Percentiles rank a stretch among this genome's conserved stretches.
Evolutionary conservation across 2,888 invertebrate genomes (phyloP).

Genomic region (Trachelus iudaicus): DNA sequence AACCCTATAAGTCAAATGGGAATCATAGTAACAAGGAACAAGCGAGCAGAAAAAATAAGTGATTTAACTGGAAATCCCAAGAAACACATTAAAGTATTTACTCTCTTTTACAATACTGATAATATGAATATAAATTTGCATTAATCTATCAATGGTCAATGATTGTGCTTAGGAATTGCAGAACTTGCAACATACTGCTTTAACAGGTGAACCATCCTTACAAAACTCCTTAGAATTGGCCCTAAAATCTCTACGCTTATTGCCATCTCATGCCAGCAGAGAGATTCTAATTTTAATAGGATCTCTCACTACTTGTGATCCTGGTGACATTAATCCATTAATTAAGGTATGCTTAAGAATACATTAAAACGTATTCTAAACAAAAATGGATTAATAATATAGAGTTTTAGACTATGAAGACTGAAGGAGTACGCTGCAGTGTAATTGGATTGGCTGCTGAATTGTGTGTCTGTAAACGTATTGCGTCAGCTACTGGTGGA

Average conservation of each 20-base stretch:
- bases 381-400: background rate
- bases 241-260: conserved; percentile 81
- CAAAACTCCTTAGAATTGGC: conserved; percentile 96
- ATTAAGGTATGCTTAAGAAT: conserved; percentile 71
- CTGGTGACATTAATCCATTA: conserved; percentile 88
- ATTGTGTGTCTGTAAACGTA: conserved; percentile 87
- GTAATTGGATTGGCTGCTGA: conserved; percentile 97
- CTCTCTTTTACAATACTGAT: background rate
- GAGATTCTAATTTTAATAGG: conserved; percentile 94
- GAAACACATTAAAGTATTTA: conserved; percentile 77
- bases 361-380: background rate
- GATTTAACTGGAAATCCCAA: conserved; percentile 89
- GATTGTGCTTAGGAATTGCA: conserved; percentile 47
- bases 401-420: conserved; percentile 74
- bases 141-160: background rate
- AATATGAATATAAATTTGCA: background rate
- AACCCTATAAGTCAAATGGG: conserved; percentile 99
- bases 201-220: conserved; percentile 93
- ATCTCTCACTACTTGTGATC: conserved; percentile 97
- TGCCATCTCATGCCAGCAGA: conserved; percentile 94
- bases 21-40: conserved; percentile 89
- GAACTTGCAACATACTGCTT: conserved; percentile 73
- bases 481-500: conserved; percentile 89
- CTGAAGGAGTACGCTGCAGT: conserved; percentile 88
- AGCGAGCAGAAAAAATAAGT: conserved; percentile 91